Percentiles rank a stretch among this genome's conserved stretches.
Evolutionary conservation across 2,797 vertebrate genomes (phyloP).

Genomic region (Myotis vivesi): DNA sequence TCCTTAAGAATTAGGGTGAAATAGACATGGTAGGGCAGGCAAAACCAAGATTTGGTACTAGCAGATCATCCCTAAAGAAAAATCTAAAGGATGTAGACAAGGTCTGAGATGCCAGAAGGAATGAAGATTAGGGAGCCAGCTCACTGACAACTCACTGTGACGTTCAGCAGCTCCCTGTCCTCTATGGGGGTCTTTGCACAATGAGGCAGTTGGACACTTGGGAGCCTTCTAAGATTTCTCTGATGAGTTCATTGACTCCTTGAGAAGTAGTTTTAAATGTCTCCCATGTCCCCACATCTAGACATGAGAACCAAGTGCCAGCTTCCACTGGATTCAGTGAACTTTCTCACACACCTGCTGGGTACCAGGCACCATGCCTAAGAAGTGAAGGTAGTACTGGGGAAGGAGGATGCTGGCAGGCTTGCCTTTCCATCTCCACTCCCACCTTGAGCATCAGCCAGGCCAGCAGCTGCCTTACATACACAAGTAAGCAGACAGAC

Average conservation of each 20-base stretch:
- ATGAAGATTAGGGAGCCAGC: neutral
- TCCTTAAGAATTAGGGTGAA: neutral
- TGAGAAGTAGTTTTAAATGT: neutral
- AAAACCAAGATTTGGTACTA: neutral
- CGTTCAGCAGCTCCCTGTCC: neutral
- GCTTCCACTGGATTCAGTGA: neutral
- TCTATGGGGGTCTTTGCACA: neutral
- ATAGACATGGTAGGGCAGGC: neutral
- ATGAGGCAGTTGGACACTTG: neutral
- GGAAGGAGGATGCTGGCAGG: neutral
- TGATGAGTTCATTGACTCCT: neutral
- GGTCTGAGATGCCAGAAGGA: neutral
- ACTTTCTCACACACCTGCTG: neutral
- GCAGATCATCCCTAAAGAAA: neutral
- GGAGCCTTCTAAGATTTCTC: neutral
- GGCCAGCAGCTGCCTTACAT: neutral
- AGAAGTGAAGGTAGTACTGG: neutral
- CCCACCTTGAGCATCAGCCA: neutral
- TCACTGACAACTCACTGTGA: fast-evolving
- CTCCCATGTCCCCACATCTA: neutral
- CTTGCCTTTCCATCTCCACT: neutral
- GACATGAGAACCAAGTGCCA: neutral
- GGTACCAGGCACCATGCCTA: neutral
- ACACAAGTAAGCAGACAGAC: neutral
- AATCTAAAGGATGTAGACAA: neutral